Conservation (phyloP, 2,888 invertebrate species). For the Drosophila seclusa region DNA sequence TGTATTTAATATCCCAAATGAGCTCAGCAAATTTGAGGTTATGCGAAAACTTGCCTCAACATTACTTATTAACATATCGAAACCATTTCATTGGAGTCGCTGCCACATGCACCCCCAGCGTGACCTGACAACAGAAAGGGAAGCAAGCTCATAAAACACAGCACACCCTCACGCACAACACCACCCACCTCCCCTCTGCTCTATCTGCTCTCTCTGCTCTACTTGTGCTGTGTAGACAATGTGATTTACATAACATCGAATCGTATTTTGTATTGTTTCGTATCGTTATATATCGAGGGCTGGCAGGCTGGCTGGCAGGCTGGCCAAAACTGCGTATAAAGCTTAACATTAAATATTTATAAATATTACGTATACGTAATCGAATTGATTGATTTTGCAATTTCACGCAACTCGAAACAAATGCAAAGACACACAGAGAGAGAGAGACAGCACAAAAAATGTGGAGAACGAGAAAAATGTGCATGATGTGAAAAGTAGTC, state of each 20-base stretch:
- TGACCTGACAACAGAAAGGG: not conserved
- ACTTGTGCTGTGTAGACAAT: constrained; percentile 47
- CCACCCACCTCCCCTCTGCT: not conserved
- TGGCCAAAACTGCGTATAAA: constrained; percentile 58
- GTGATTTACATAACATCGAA: constrained; percentile 62
- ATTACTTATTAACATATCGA: constrained; percentile 73
- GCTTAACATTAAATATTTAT: constrained; percentile 81
- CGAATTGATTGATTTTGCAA: constrained; percentile 82
- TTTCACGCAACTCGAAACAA: constrained; percentile 73
- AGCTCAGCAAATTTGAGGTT: constrained; percentile 54
- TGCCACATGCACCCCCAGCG: not conserved
- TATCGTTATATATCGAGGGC: constrained; percentile 6
- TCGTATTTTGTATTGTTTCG: constrained; percentile 20
- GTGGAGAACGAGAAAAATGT: constrained; percentile 12
- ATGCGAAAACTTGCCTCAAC: constrained; percentile 32
- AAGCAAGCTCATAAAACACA: constrained; percentile 46
- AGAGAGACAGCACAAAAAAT: not conserved
- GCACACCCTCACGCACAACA: constrained; percentile 7
- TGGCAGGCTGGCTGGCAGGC: constrained; percentile 31
- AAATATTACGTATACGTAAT: constrained; percentile 80
- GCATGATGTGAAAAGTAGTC: constrained; percentile 16
- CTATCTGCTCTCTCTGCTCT: not conserved
- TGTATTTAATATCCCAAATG: constrained; percentile 43
- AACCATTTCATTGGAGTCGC: constrained; percentile 34
- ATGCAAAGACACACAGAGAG: constrained; percentile 29